phyloP scores from a whole-genome alignment of 2,888 invertebrate species.

The Graphium colonna region DNA sequence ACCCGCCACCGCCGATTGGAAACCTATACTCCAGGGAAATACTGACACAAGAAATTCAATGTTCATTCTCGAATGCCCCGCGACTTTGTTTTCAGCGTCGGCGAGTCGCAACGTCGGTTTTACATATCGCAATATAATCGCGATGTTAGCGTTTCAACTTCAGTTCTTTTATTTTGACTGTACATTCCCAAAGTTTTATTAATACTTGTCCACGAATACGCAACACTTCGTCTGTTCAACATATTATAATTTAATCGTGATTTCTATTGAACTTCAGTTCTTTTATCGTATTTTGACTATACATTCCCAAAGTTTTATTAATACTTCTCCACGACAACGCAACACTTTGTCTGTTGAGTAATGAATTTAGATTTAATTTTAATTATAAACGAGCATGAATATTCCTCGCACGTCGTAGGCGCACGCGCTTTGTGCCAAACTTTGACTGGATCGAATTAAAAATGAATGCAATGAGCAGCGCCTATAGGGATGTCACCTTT shows the following conservation, averaged over 20 bases:
- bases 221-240: too few relatives aligned
- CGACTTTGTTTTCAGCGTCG: constrained; percentile 24
- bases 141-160: too few relatives aligned
- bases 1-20: constrained; percentile 72
- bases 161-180: too few relatives aligned
- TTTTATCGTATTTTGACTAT: background rate
- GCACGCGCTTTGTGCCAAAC: constrained; percentile 55
- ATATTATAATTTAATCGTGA: too few relatives aligned
- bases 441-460: constrained; percentile 59
- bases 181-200: background rate
- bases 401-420: constrained; percentile 50
- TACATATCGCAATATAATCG: too few relatives aligned
- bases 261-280: too few relatives aligned
- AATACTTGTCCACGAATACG: background rate
- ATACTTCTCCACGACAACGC: background rate
- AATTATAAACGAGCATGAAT: constrained; percentile 39
- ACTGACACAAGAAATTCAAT: constrained; percentile 60
- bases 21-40: constrained; percentile 67
- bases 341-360: constrained; percentile 17
- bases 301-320: background rate
- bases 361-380: constrained; percentile 29
- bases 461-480: constrained; percentile 50
- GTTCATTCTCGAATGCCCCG: constrained; percentile 48
- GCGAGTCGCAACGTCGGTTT: too few relatives aligned
- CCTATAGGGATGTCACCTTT: constrained; percentile 26